Evolutionary conservation across 2,888 invertebrate genomes (phyloP), one percentile per base, ranked within the genome.

Genomic region (Mythimna impura): DNA sequence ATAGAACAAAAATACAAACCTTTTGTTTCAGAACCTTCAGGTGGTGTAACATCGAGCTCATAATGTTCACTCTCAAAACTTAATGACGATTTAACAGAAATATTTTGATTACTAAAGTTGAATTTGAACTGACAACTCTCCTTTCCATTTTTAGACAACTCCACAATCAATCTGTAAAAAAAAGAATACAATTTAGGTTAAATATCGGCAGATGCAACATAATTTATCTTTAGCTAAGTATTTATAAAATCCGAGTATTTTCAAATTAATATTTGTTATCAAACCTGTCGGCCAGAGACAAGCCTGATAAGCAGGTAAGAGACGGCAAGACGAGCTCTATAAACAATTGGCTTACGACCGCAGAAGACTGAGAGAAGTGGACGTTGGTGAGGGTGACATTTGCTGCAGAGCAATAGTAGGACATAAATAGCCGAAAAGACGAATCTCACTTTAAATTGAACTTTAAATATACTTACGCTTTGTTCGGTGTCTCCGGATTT

Each of bases 381-480:
- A 36, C 58, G n/a, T 4, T 34, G 10, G 9, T 5, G 34, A 8
- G 58, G 20, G n/a, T 10, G 58, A 47, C 10, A 10, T 36, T 34
- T n/a, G 20, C 57, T 58, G 30, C 9, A 58, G n/a, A n/a, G n/a
- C n/a, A n/a, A n/a, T n/a, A n/a, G 20, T 20, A 30, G 10, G 5
- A 30, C 8, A 57, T 17, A 9, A 58, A 17, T 58, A 58, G 57
- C 7, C 9, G 4, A 10, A 36, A 36, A 40, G 1, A 14, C 3
- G 2, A 30, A 22, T 20, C 3, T 22, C 14, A 52, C 43, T 52
- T 8, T 12, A 36, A 60, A 22, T 52, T 14, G 6, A 57, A 34
- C n/a, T 66, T 47, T n/a, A 34, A 7, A 52, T 60, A 22, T 30
- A 88, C 89, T 84, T 81, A 89, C 89, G 64, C 62, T 68, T 75